Conservation (phyloP, 2,113 vertebrate species). For the Myocastor coypus region DNA sequence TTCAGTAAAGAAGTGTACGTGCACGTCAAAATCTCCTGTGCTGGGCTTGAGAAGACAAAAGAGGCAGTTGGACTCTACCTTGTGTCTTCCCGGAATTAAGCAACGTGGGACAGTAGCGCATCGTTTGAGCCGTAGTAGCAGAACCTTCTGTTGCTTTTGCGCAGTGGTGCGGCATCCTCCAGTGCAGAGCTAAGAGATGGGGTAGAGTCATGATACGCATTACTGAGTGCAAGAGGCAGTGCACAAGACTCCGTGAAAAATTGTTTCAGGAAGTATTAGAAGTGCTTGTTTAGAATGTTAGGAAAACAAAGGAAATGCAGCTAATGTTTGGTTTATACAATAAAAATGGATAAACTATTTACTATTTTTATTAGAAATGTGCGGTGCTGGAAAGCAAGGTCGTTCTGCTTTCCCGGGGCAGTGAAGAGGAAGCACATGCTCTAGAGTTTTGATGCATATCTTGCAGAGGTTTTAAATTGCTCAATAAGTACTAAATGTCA, state of each 20-base stretch:
- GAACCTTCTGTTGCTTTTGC: background rate
- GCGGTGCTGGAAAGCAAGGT: background rate
- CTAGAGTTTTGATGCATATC: background rate
- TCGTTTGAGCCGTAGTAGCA: fast-evolving
- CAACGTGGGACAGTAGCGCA: background rate
- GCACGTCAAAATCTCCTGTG: background rate
- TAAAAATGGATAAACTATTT: background rate
- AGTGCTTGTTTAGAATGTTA: background rate
- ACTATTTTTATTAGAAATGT: background rate
- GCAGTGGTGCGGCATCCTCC: no score
- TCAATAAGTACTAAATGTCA: background rate
- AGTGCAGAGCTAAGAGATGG: background rate
- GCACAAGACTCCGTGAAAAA: background rate
- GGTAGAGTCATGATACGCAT: background rate
- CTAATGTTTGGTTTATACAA: background rate
- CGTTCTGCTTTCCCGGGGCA: background rate
- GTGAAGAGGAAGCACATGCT: background rate
- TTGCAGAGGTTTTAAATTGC: background rate
- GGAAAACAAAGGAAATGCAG: background rate
- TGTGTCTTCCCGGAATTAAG: background rate
- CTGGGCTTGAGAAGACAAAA: background rate
- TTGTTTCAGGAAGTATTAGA: background rate
- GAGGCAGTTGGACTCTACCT: background rate
- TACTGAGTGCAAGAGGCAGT: background rate
- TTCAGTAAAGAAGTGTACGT: background rate